Evolutionary conservation across 1,140 invertebrate species (phyloP).

Genomic region (Drosophila sturtevanti): DNA sequence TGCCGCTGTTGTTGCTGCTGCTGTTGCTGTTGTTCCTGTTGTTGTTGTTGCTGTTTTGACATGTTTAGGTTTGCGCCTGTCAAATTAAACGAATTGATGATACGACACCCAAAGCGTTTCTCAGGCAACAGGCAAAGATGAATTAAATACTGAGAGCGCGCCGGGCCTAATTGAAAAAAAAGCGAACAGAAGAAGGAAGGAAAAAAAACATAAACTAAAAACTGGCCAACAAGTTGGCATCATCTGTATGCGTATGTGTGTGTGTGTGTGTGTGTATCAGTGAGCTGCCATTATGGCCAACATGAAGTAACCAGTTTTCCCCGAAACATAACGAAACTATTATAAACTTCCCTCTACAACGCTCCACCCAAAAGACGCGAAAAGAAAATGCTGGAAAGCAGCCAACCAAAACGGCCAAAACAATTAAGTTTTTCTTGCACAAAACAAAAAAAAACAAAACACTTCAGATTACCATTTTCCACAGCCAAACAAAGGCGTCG

Average conservation of each 20-base stretch:
- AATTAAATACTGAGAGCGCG: conserved; percentile 76
- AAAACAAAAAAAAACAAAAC: conserved; percentile 4
- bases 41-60: conserved; percentile 81
- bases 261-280: conserved; percentile 35
- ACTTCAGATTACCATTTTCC: conserved; percentile 18
- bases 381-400: conserved; percentile 59
- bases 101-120: conserved; percentile 83
- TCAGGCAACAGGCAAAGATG: conserved; percentile 76
- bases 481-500: conserved; percentile 15
- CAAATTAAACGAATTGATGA: conserved; percentile 83
- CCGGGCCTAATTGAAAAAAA: conserved; percentile 75
- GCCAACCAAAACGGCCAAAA: conserved; percentile 81
- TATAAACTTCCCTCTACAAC: conserved; percentile 16
- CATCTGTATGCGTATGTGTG: conserved; percentile 24
- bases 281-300: conserved; percentile 73
- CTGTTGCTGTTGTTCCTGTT: conserved; percentile 37
- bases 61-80: conserved; percentile 83
- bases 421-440: conserved; percentile 76
- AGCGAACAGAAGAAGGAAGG: conserved; percentile 16
- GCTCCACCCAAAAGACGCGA: conserved; percentile 61
- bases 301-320: conserved; percentile 68
- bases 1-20: too few relatives aligned
- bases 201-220: conserved; percentile 17
- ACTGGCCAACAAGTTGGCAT: conserved; percentile 67
- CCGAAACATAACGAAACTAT: conserved; percentile 72